Percentiles rank a stretch among this genome's conserved stretches.
phyloP scores from a whole-genome alignment of 2,113 vertebrate genomes.

The Struthidea cinerea region DNA sequence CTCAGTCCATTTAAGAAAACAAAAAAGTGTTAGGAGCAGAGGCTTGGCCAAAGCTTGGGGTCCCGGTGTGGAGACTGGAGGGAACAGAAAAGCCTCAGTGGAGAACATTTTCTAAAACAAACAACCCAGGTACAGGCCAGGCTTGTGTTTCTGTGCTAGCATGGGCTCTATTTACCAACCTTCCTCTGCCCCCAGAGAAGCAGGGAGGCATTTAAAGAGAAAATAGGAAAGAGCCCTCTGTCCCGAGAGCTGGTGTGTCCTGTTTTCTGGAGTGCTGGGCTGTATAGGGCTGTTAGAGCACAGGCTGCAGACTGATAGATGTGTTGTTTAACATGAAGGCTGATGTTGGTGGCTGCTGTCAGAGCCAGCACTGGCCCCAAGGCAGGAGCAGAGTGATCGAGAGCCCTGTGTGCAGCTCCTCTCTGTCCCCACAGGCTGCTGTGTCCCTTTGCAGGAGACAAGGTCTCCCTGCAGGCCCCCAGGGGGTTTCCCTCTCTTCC shows the following conservation, averaged over 20 bases:
- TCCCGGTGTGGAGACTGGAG: neutral
- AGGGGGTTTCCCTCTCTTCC: neutral
- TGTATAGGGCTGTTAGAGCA: neutral
- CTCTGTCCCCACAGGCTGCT: accelerated
- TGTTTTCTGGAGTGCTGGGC: neutral
- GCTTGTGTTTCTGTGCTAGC: conserved; percentile 13
- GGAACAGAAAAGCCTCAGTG: conserved; percentile 61
- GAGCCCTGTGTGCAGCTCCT: neutral
- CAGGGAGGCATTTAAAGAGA: neutral
- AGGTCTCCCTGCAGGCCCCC: neutral
- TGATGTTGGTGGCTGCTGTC: neutral
- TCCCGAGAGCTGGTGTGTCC: neutral
- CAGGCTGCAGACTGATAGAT: neutral
- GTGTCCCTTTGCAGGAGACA: accelerated
- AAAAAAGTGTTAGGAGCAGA: conserved; percentile 59
- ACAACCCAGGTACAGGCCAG: conserved; percentile 35
- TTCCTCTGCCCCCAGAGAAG: neutral
- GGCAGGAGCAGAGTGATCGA: neutral
- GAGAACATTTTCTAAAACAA: conserved; percentile 41
- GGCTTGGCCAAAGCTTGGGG: conserved; percentile 51
- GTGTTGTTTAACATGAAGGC: neutral
- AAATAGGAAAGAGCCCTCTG: neutral
- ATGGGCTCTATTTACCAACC: neutral
- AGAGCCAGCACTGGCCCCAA: neutral
- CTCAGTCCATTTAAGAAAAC: conserved; percentile 56